Evolutionary conservation across 1,140 invertebrate genomes (phyloP), one percentile per base, ranked within the genome.

Genomic region (Platyscapa corneri): DNA sequence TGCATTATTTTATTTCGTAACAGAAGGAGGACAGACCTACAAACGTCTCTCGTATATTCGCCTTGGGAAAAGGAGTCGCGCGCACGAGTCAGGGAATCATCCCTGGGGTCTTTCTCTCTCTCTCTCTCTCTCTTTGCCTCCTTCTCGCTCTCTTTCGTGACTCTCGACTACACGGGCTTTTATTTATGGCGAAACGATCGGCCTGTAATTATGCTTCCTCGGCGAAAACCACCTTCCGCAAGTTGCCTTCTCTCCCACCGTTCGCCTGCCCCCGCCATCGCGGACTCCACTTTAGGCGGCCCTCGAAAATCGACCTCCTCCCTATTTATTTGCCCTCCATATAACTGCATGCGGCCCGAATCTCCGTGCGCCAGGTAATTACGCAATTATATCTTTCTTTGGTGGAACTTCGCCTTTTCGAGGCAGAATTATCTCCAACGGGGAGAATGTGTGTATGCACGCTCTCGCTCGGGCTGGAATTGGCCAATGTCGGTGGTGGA

Each of bases 131-230:
- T 64, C 20, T 32, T 23, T 1, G 34, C 37, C 32, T 32, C 34
- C 18, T 20, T 30, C 82, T 78, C 83, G 20, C 79, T 78, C 74
- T 53, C 82, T 82, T 81, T 81, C 84, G 64, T 81, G 84, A 75
- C 67, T 79, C 42, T 49, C 75, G 14, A n/a, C 72, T 85, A 84
- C 88, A 87, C 83, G 84, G 87, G 88, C 87, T 87, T 90, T 91
- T 91, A 92, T 92, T 92, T 93, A 92, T 91, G 89, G 90, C 88
- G 89, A 89, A 90, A 91, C 89, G 91, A 92, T 93, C 89, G 89
- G 87, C 42, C 88, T 89, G 86, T 92, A 92, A 93, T 93, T 93
- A 92, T 89, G 90, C 56, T 72, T 60, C 84, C 84, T 82, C 72
- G 76, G 79, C 84, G 42, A 85, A 89, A 72, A 67, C 82, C 88